A percentile compares a stretch with the other conserved stretches of the same genome.
Evolutionary conservation across 2,113 vertebrate species (phyloP).

Genomic region (Hystrix cristata): DNA sequence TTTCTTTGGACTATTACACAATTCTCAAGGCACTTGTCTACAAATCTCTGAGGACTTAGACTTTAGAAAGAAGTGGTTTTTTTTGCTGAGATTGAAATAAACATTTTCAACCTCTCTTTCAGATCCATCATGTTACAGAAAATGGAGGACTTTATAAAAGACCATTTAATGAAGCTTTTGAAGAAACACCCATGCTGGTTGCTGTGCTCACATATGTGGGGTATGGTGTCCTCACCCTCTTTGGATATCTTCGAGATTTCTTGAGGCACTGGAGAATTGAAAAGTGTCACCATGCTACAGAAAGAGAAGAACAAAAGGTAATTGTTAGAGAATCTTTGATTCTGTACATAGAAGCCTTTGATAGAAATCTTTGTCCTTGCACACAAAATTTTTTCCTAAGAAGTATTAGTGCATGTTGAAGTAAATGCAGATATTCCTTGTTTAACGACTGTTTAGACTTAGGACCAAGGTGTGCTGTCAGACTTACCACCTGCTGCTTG

Average conservation of each 20-base stretch:
- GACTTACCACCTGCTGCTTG: background rate
- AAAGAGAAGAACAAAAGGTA: constrained; percentile 97
- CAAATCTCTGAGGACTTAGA: constrained; percentile 26
- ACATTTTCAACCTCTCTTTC: constrained; percentile 62
- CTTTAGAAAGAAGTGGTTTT: constrained; percentile 45
- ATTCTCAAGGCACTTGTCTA: constrained; percentile 4
- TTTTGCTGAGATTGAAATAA: constrained; percentile 28
- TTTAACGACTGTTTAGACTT: background rate
- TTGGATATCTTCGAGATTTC: constrained; percentile 98
- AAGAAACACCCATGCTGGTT: constrained; percentile 97
- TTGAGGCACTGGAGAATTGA: constrained; percentile 96
- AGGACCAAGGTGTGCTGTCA: background rate
- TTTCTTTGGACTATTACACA: constrained; percentile 18
- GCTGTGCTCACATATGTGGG: constrained; percentile 98
- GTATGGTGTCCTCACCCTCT: constrained; percentile 98
- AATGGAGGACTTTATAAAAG: constrained; percentile 95
- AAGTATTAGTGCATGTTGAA: background rate
- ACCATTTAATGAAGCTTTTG: constrained; percentile 95
- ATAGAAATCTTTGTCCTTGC: constrained; percentile 31
- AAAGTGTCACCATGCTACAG: constrained; percentile 95
- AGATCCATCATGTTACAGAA: constrained; percentile 91
- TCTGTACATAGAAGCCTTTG: constrained; percentile 39
- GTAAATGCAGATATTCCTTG: constrained; percentile 3
- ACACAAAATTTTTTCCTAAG: background rate
- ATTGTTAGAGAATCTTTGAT: constrained; percentile 37